Evolutionary conservation across 2,797 vertebrate species (phyloP).

Genomic region (Eutrigla gurnardus): DNA sequence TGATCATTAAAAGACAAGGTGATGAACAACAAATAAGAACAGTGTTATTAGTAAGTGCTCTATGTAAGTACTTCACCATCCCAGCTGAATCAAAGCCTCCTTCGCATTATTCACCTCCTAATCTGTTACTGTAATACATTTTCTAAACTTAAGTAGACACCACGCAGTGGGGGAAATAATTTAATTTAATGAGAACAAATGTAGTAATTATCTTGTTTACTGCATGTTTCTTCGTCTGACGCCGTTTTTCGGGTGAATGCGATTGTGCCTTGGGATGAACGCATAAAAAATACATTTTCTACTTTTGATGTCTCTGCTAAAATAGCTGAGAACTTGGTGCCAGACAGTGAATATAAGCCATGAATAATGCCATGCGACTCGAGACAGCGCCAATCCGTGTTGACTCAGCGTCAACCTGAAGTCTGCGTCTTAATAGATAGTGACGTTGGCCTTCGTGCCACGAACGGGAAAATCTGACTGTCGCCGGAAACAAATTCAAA

Average conservation of each 20-base stretch:
- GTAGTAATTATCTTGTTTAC: conserved; percentile 67
- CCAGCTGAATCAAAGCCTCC: conserved; percentile 33
- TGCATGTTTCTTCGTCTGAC: conserved; percentile 40
- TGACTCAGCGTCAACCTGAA: conserved; percentile 68
- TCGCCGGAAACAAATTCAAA: conserved; percentile 11
- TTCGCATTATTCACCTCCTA: conserved; percentile 25
- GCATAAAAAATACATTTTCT: conserved; percentile 56
- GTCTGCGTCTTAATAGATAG: conserved; percentile 60
- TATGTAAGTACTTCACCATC: conserved; percentile 21
- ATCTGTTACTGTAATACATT: conserved; percentile 40
- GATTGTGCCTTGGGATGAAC: conserved; percentile 59
- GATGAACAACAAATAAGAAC: conserved; percentile 22
- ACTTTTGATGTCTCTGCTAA: conserved; percentile 59
- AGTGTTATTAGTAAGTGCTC: conserved; percentile 23
- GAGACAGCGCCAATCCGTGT: conserved; percentile 58
- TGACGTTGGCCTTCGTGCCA: conserved; percentile 43
- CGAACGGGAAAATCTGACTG: conserved; percentile 24
- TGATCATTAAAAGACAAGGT: conserved; percentile 21
- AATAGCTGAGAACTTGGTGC: conserved; percentile 64
- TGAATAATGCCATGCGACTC: conserved; percentile 60
- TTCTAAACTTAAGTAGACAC: conserved; percentile 21
- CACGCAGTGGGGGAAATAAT: conserved; percentile 35
- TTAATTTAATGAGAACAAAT: conserved; percentile 61
- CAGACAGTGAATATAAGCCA: conserved; percentile 69
- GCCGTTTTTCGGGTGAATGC: conserved; percentile 47